phyloP scores from a whole-genome alignment of 2,113 vertebrate species.

The Leucosticte australis region DNA sequence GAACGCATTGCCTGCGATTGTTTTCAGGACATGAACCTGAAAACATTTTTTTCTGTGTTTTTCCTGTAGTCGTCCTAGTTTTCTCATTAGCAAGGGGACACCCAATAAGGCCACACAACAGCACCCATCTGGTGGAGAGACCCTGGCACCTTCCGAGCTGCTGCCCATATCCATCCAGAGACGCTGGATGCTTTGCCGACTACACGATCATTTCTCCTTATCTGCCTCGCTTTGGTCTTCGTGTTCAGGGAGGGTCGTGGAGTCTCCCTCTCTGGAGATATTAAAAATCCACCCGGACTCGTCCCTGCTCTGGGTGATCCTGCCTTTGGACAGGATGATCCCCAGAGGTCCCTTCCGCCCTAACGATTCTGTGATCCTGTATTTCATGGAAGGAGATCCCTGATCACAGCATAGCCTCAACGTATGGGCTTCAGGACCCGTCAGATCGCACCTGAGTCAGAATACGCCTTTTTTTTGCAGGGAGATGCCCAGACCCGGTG shows the following conservation, averaged over 20 bases:
- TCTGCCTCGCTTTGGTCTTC: neutral
- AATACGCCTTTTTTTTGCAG: rapidly evolving
- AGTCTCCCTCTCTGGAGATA: neutral
- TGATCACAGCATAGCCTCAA: rapidly evolving
- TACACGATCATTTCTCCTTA: rapidly evolving
- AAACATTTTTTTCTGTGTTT: neutral
- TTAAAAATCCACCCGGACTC: neutral
- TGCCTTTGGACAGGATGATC: neutral
- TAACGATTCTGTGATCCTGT: neutral
- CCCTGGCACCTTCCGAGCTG: rapidly evolving
- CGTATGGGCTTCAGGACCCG: rapidly evolving
- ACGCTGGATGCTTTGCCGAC: neutral
- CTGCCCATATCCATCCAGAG: neutral
- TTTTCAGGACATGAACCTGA: neutral
- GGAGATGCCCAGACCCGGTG: rapidly evolving
- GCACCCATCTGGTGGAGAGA: neutral
- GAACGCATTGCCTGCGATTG: neutral
- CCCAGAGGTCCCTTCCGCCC: neutral
- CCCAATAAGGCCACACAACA: rapidly evolving
- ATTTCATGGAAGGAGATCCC: neutral
- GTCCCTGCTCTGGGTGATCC: neutral
- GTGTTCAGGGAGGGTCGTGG: neutral
- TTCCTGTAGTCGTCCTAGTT: neutral
- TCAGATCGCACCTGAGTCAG: rapidly evolving
- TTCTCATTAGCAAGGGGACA: neutral